Percentiles rank a stretch among this genome's conserved stretches.
Evolutionary conservation across 2,797 vertebrate species (phyloP).

Genomic region (Falco berigora): DNA sequence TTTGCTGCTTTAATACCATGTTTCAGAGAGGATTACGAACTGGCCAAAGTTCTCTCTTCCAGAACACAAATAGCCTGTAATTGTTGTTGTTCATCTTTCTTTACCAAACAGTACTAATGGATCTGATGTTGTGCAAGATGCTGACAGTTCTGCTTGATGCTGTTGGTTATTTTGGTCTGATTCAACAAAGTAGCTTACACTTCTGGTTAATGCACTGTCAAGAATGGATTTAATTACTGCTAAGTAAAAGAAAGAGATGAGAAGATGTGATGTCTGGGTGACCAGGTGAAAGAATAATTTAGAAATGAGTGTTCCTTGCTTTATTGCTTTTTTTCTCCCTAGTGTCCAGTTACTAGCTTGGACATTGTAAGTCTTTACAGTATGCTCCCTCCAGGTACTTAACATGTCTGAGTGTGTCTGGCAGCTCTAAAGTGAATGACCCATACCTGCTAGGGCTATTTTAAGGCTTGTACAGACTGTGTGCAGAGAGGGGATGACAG

Average conservation of each 20-base stretch:
- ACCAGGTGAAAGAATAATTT: not conserved
- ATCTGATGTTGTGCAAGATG: not conserved
- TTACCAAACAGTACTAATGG: not conserved
- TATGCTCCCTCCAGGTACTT: not conserved
- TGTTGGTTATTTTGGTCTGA: not conserved
- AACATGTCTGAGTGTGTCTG: not conserved
- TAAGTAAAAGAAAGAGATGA: not conserved
- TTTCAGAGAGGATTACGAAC: not conserved
- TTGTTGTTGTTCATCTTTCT: not conserved
- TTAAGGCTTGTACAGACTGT: not conserved
- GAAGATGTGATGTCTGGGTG: not conserved
- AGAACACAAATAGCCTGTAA: not conserved
- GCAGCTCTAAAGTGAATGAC: not conserved
- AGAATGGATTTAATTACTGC: not conserved
- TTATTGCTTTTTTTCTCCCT: not conserved
- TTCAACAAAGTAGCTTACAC: not conserved
- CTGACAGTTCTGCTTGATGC: not conserved
- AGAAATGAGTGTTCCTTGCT: not conserved
- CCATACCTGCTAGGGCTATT: not conserved
- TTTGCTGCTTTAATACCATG: not conserved
- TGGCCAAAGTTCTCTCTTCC: not conserved
- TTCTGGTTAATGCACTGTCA: not conserved
- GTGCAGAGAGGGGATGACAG: not conserved
- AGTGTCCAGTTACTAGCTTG: not conserved
- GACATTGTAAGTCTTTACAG: not conserved